Evolutionary conservation across 2,888 invertebrate species (phyloP), one percentile per base, ranked within the genome.

Genomic region (Noctua pronuba): DNA sequence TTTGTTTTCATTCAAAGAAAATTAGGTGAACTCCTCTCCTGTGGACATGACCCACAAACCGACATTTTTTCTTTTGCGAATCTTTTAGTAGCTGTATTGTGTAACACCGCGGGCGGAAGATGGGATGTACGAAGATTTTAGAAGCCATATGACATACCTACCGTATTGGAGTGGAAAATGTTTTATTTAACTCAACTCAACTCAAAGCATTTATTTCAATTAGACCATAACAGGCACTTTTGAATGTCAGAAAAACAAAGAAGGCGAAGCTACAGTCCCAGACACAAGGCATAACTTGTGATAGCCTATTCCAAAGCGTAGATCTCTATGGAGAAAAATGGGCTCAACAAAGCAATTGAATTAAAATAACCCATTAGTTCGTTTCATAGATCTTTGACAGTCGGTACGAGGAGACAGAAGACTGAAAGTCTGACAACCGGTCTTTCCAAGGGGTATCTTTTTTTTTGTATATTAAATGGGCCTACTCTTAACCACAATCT

Each of bases 81-180:
- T 65, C 58, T 60, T 80, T 77, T 64, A 80, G 64, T 64, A 62
- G 67, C 72, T 44, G 18, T 80, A 80, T 81, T 80, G 72, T 80
- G 73, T 82, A 66, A 68, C 67, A 55, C 73, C 60, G n/a, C 71
- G 4, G 73, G 79, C 62, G n/a, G n/a, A 44, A 31, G n/a, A 3
- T 16, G 1, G 13, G 75, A 81, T 71, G 41, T 60, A 62, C 16
- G 69, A 80, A 77, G 6, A 70, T 58, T 52, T 64, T n/a, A 31
- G 62, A 2, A 75, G 67, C 8, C 41, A n/a, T 31, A 18, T 16
- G 38, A 38, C 38, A 38, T 18, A 3, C 18, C 31, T 18, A 3
- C 18, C 31, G 31, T 7, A 60, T 38, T 38, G 13, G 38, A 16
- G n/a, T n/a, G n/a, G n/a, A n/a, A n/a, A n/a, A n/a, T n/a, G n/a